Evolutionary conservation across 2,113 vertebrate species (phyloP).

Genomic region (Cercopithecus mona): DNA sequence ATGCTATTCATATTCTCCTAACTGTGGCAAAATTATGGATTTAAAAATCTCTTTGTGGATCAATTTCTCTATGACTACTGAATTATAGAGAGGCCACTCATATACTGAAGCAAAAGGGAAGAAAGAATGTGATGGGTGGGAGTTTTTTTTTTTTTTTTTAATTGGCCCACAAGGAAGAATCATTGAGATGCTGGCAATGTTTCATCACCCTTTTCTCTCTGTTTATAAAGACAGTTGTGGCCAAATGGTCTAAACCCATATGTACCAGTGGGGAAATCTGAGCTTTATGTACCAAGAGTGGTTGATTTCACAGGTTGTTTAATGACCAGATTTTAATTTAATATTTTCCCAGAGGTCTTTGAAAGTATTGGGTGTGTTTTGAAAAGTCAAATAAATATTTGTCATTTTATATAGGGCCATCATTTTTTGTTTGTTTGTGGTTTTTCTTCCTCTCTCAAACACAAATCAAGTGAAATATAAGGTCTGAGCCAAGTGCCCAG

Average conservation of each 20-base stretch:
- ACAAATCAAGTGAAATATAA: slow-evolving; percentile 66
- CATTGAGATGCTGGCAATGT: not conserved
- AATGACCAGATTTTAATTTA: slow-evolving; percentile 68
- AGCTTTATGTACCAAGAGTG: not conserved
- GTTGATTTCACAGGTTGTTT: slow-evolving; percentile 40
- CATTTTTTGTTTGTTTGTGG: slow-evolving; percentile 50
- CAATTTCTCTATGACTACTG: slow-evolving; percentile 54
- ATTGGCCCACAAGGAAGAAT: slow-evolving; percentile 46
- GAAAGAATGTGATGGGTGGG: not conserved
- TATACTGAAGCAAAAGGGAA: not conserved
- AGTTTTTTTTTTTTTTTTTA: not conserved
- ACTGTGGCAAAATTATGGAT: slow-evolving; percentile 66
- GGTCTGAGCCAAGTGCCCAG: slow-evolving; percentile 44
- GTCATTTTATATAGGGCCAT: slow-evolving; percentile 51
- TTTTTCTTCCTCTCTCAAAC: not conserved
- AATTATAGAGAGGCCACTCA: not conserved
- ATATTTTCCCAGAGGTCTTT: slow-evolving; percentile 65
- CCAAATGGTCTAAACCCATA: not conserved
- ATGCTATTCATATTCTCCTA: slow-evolving; percentile 49
- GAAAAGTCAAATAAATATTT: slow-evolving; percentile 65
- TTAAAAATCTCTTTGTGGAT: slow-evolving; percentile 63
- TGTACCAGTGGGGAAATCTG: not conserved
- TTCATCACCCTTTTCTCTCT: slow-evolving; percentile 13
- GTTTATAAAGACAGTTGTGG: not conserved
- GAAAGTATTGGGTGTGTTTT: slow-evolving; percentile 65